phyloP scores from a whole-genome alignment of 2,888 invertebrate genomes.

The Quadriops clusia region DNA sequence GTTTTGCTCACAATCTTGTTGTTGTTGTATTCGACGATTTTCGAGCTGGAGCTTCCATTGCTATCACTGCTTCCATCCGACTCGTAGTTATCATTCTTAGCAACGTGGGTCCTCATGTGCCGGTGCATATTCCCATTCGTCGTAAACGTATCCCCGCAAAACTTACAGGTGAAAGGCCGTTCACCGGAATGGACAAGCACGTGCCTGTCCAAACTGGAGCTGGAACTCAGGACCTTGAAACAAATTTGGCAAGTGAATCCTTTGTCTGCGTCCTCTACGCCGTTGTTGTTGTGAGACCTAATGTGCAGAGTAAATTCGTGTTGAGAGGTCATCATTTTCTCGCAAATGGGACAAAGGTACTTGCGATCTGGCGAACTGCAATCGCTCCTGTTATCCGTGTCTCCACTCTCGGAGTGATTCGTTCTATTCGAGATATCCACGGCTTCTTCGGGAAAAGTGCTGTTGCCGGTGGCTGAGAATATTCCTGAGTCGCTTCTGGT shows the following conservation, averaged over 20 bases:
- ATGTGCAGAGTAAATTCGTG: conserved; percentile 61
- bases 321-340: conserved; percentile 46
- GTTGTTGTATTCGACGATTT: conserved; percentile 34
- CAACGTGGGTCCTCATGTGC: conserved; percentile 62
- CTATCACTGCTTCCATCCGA: conserved; percentile 45
- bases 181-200: conserved; percentile 71
- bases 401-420: conserved; percentile 31
- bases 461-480: conserved; percentile 27
- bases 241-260: conserved; percentile 53
- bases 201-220: conserved; percentile 68
- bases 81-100: conserved; percentile 46
- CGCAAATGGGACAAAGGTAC: conserved; percentile 55
- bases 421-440: conserved; percentile 15
- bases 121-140: conserved; percentile 81
- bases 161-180: conserved; percentile 65
- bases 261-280: conserved; percentile 37
- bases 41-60: conserved; percentile 31
- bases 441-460: conserved; percentile 15
- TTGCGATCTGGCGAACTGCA: conserved; percentile 38
- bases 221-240: conserved; percentile 61
- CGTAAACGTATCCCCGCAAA: conserved; percentile 70
- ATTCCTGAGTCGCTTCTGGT: conserved; percentile 32
- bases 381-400: conserved; percentile 46
- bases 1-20: conserved; percentile 30
- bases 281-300: conserved; percentile 47